phyloP scores from a whole-genome alignment of 2,113 vertebrate species.

The Anser brachyrhynchus region DNA sequence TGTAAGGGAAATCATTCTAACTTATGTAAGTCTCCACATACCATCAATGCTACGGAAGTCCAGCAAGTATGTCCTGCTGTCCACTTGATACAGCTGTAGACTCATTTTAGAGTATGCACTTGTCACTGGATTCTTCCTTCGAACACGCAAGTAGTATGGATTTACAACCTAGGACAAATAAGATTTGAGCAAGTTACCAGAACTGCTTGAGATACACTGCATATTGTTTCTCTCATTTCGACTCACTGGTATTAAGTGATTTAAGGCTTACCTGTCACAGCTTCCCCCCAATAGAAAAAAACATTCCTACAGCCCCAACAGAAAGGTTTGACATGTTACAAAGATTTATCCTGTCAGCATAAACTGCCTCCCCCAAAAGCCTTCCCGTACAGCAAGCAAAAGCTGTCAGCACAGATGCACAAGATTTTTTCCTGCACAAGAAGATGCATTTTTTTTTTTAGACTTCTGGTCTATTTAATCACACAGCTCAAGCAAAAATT shows the following conservation, averaged over 20 bases:
- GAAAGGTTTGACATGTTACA: not conserved
- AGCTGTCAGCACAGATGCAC: not conserved
- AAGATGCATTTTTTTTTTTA: not conserved
- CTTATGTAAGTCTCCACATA: slow-evolving; percentile 69
- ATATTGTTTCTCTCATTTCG: not conserved
- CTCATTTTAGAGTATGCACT: slow-evolving; percentile 97
- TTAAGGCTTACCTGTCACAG: not conserved
- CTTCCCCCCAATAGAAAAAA: no score
- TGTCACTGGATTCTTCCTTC: slow-evolving; percentile 93
- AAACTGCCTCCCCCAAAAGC: not conserved
- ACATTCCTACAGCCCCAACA: not conserved
- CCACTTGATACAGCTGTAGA: slow-evolving; percentile 97
- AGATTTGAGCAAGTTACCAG: slow-evolving; percentile 3
- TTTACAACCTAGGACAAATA: slow-evolving; percentile 89
- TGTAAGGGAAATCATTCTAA: not conserved
- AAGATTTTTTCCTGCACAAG: not conserved
- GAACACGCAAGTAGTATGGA: slow-evolving; percentile 94
- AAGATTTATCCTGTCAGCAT: not conserved
- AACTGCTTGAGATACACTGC: not conserved
- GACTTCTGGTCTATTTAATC: not conserved
- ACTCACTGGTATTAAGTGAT: not conserved
- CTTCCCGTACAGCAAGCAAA: not conserved
- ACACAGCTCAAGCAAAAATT: not conserved
- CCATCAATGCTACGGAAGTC: slow-evolving; percentile 99
- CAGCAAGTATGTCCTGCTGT: slow-evolving; percentile 95